Base-by-base conservation (phyloP, 2,888 invertebrate species). In the Lasioglossum pauxillum region DNA sequence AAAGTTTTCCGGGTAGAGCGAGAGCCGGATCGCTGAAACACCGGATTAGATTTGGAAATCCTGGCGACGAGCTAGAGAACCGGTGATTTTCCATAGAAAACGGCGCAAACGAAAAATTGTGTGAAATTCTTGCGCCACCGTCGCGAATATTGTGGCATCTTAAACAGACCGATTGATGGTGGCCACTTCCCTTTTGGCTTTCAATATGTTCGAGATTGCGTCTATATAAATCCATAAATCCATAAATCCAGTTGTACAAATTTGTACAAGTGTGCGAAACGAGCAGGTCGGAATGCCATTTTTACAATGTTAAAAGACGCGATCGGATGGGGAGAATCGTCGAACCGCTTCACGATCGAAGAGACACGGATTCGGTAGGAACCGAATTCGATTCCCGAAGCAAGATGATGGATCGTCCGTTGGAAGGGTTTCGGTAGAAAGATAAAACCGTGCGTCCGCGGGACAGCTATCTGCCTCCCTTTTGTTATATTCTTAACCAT, bases 331-430 rank as follows among this genome's bases (percentile, higher is more conserved):
- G 60, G 1, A 14, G 16, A 14, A 31, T 5, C 27, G 60, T 27
- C 27, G 60, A 31, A 64, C 5, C 31, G 60, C 27, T 64, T 31
- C 60, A 31, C 14, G 60, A 31, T 64, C 7, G 60, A 64, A 64
- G 27, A 16, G 31, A 31, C 60, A 27, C 27, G 60, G 16, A 64
- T 64, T 64, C 60, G 60, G 23, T 53, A n/a, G 7, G 16, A 7
- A 27, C 60, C 27, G 23, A 49, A 14, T 64, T 64, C 60, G 60
- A 64, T 53, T 31, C 60, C 31, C 14, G 60, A 16, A 14, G 60
- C 60, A 27, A 64, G 60, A 64, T 64, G 67, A 67, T 67, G 19
- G 67, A 67, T 67, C 67, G 67, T 16, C 67, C 35, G 35, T 67
- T 67, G 35, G 35, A 35, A 67, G 35, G 35, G 23, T 67, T 38